A percentile compares a stretch with the other conserved stretches of the same genome.
Evolutionary conservation across 1,140 invertebrate genomes (phyloP).

Genomic region (Semibalanus balanoides): DNA sequence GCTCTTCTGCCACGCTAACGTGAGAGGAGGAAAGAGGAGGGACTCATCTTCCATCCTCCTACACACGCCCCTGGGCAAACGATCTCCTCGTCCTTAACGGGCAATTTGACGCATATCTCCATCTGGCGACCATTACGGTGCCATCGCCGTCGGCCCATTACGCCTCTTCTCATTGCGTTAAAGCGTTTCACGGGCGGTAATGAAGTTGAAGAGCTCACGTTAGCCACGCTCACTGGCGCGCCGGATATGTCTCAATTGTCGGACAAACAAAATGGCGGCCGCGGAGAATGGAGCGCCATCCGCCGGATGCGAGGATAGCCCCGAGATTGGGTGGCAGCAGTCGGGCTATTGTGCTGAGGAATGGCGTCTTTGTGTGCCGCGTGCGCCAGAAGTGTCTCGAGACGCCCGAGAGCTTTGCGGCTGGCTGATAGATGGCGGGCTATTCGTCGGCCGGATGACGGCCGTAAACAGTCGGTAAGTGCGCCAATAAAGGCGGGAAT

Average conservation of each 20-base stretch:
- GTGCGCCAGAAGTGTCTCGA: not conserved
- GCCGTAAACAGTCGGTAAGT: not conserved
- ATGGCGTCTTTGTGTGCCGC: not conserved
- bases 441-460: not conserved
- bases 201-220: not conserved
- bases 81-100: not conserved
- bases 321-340: not conserved
- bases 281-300: not conserved
- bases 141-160: not conserved
- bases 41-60: no score
- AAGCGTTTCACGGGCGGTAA: not conserved
- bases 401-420: not conserved
- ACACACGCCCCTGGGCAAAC: not conserved
- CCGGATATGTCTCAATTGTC: conserved; percentile 1
- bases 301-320: not conserved
- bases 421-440: not conserved
- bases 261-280: not conserved
- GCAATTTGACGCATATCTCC: not conserved
- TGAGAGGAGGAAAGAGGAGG: no score
- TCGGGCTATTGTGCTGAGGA: not conserved
- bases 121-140: not conserved
- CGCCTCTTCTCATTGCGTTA: not conserved
- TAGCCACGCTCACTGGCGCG: not conserved
- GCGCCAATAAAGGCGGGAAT: not conserved
- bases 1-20: no score